Evolutionary conservation across 2,113 vertebrate species (phyloP).

Genomic region (Rhinoderma darwinii): DNA sequence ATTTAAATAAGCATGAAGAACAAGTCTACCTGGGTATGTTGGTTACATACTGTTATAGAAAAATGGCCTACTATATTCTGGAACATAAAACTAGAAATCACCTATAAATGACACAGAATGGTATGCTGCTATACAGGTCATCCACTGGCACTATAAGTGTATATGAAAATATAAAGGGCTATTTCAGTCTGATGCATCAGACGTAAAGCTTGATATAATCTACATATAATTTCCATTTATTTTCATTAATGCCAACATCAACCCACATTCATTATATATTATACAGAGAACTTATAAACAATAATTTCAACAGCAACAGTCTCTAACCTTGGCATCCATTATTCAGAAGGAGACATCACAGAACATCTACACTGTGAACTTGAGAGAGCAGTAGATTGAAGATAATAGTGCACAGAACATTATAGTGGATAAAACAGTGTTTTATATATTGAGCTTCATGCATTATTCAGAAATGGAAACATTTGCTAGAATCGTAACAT

Average conservation of each 20-base stretch:
- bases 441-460: constrained; percentile 1
- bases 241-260: neutral
- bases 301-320: neutral
- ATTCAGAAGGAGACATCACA: constrained; percentile 14
- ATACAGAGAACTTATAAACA: neutral
- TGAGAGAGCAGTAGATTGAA: constrained; percentile 29
- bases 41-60: neutral
- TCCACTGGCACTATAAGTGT: neutral
- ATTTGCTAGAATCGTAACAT: neutral
- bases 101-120: neutral
- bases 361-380: constrained; percentile 10
- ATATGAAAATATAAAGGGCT: neutral
- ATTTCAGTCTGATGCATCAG: neutral
- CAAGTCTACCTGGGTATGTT: neutral
- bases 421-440: neutral
- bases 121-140: neutral
- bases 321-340: neutral
- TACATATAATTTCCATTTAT: neutral
- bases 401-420: constrained; percentile 18
- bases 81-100: neutral
- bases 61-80: neutral
- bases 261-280: neutral
- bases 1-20: neutral
- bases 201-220: neutral
- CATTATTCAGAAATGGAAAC: constrained; percentile 28